Conservation (phyloP, 2,113 vertebrate genomes). For the Malurus alboscapulatus region DNA sequence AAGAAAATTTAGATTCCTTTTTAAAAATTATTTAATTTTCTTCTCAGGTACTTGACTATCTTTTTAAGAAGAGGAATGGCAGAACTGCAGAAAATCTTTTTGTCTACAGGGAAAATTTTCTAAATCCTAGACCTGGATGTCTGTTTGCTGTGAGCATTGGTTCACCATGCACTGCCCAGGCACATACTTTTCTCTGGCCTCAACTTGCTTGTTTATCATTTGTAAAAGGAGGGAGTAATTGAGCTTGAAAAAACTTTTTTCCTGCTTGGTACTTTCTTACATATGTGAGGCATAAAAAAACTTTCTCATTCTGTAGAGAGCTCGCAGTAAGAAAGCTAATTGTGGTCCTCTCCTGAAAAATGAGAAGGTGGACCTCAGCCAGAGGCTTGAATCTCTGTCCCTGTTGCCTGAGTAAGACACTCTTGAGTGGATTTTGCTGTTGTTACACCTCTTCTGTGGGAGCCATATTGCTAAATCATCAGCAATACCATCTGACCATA, state of each 20-base stretch:
- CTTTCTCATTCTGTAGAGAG: neutral
- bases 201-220: neutral
- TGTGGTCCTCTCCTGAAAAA: neutral
- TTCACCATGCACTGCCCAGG: accelerated
- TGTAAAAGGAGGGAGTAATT: neutral
- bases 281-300: neutral
- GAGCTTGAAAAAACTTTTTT: neutral
- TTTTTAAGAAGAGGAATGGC: neutral
- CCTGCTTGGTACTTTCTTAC: neutral
- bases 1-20: neutral
- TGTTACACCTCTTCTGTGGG: neutral
- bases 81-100: neutral
- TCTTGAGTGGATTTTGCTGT: neutral
- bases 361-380: neutral
- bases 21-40: neutral
- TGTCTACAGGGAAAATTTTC: neutral
- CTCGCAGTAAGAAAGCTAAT: neutral
- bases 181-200: accelerated
- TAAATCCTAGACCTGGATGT: neutral
- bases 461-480: neutral
- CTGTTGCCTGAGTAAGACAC: neutral
- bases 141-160: neutral
- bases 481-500: neutral
- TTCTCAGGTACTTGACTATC: neutral
- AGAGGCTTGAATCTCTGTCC: neutral